Evolutionary conservation across 2,888 invertebrate genomes (phyloP).

Genomic region (Steinernema scapterisci): DNA sequence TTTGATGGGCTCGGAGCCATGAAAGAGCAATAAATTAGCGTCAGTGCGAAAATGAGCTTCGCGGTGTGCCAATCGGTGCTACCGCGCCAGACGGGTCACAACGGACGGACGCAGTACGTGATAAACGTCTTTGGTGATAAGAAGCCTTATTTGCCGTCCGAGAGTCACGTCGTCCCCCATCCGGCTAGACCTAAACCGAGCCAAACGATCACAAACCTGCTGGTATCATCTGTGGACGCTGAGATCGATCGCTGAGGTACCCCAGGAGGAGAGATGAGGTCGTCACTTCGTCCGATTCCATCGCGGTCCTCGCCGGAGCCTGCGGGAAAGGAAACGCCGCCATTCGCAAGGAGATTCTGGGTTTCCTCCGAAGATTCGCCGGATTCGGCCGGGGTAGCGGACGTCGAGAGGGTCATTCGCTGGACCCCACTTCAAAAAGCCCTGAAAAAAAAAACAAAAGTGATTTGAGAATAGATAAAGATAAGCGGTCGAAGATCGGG

Average conservation of each 20-base stretch:
- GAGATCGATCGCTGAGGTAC: not conserved
- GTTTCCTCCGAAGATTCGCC: not conserved
- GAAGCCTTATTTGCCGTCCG: conserved; percentile 2
- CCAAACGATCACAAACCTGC: not conserved
- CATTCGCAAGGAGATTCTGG: conserved; percentile 3
- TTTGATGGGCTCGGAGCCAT: no score
- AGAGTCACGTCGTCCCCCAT: conserved; percentile 14
- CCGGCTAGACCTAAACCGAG: not conserved
- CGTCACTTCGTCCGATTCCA: not conserved
- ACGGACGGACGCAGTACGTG: conserved; percentile 1
- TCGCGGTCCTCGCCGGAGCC: not conserved
- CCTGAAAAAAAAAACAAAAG: no score
- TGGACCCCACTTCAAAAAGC: not conserved
- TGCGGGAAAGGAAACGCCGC: not conserved
- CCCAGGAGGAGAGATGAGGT: not conserved
- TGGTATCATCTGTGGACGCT: not conserved
- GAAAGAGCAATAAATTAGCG: no score
- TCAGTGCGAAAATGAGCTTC: no score
- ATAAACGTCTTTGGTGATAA: not conserved
- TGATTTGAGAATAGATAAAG: no score
- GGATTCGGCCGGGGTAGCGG: not conserved
- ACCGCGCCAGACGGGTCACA: not conserved
- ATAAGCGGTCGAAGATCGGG: no score
- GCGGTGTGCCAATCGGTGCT: not conserved
- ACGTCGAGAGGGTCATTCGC: not conserved